Percentiles rank a stretch among this genome's conserved stretches.
Evolutionary conservation across 1,140 invertebrate genomes (phyloP).

Genomic region (Capitella teleta): DNA sequence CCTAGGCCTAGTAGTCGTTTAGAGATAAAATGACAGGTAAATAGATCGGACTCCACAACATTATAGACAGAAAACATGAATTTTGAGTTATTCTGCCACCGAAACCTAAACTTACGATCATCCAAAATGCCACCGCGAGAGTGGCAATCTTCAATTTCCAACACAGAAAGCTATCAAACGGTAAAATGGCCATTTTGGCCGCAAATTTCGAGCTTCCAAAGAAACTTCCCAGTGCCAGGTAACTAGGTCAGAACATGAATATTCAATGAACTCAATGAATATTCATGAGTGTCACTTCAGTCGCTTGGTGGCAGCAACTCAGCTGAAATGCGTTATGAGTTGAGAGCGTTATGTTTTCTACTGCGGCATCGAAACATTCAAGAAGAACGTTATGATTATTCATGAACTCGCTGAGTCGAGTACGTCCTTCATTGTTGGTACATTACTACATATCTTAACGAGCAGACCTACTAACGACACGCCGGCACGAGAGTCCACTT

Average conservation of each 20-base stretch:
- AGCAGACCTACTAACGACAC: too few species aligned
- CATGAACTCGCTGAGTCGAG: neutral
- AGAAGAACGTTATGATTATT: neutral
- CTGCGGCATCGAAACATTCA: neutral
- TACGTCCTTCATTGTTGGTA: too few species aligned
- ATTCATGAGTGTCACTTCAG: neutral
- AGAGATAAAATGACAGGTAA: too few species aligned
- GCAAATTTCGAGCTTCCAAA: too few species aligned
- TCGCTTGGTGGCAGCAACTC: neutral
- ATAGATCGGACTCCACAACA: too few species aligned
- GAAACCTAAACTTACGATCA: slow-evolving; percentile 9
- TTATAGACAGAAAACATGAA: too few species aligned
- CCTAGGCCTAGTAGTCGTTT: too few species aligned
- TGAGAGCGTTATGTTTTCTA: neutral
- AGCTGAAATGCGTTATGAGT: neutral
- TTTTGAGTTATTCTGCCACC: too few species aligned
- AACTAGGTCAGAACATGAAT: too few species aligned
- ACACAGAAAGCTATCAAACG: slow-evolving; percentile 11
- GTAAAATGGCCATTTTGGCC: slow-evolving; percentile 9
- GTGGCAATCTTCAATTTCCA: slow-evolving; percentile 13
- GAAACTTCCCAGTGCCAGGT: too few species aligned
- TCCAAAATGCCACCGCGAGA: slow-evolving; percentile 6
- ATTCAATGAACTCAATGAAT: neutral
- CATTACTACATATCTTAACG: too few species aligned
- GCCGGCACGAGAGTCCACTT: too few species aligned